Evolutionary conservation across 1,140 invertebrate genomes (phyloP).

Genomic region (Asobara japonica): DNA sequence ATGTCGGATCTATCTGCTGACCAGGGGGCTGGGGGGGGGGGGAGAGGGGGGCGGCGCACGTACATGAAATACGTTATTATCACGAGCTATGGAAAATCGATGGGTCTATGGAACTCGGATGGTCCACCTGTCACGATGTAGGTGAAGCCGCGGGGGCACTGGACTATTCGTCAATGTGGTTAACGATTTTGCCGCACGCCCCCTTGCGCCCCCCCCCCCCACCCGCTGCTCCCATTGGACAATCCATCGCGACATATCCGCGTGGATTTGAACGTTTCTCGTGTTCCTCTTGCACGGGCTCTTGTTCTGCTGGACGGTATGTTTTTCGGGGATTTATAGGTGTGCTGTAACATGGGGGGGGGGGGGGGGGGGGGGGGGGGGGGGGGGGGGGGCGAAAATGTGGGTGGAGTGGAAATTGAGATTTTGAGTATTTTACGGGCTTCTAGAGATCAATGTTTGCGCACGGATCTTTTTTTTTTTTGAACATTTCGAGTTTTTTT

Average conservation of each 20-base stretch:
- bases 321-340: constrained; percentile 18
- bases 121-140: neutral
- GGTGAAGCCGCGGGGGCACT: neutral
- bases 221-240: neutral
- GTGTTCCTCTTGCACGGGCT: neutral
- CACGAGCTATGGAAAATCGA: constrained; percentile 36
- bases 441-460: neutral
- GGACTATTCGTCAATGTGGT: constrained; percentile 29
- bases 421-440: neutral
- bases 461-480: neutral
- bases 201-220: neutral
- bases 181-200: neutral
- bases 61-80: constrained; percentile 42
- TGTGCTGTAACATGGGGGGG: neutral
- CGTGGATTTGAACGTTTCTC: constrained; percentile 1
- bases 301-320: constrained; percentile 3
- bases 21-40: neutral
- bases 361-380: neutral
- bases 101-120: constrained; percentile 31
- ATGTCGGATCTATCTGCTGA: neutral
- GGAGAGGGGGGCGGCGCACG: neutral
- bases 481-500: neutral
- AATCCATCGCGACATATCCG: neutral
- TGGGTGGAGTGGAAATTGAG: neutral
- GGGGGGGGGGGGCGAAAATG: neutral